These are phyloP conservation scores for Leptodactylus fuscus DNA, from an alignment of 2,113 vertebrate species.

Conservation along the genomic window DNA sequence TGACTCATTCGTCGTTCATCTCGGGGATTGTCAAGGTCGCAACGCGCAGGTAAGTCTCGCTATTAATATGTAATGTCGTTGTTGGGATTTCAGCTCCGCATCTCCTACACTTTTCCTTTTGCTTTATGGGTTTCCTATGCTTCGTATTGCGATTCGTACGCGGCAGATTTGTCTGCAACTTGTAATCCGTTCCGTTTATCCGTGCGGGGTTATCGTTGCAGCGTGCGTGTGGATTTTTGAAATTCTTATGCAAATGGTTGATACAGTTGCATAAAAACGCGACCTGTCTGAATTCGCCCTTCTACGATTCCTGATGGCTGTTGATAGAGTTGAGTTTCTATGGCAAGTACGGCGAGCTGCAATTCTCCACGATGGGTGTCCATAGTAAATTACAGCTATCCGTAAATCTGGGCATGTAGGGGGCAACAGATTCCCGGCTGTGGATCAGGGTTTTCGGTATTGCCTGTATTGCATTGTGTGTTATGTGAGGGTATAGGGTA, in stretches of 20 bases:
- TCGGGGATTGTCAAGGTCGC: slow-evolving; percentile 23
- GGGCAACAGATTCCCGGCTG: not conserved
- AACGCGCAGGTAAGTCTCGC: not conserved
- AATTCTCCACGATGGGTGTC: not conserved
- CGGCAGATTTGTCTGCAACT: too few relatives aligned
- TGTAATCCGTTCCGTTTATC: too few relatives aligned
- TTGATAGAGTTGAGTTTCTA: not conserved
- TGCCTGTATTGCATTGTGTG: not conserved
- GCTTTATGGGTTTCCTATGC: too few relatives aligned
- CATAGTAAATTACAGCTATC: not conserved
- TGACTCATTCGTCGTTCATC: not conserved
- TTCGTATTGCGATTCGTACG: too few relatives aligned
- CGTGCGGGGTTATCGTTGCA: not conserved
- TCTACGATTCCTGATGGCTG: too few relatives aligned
- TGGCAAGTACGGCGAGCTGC: not conserved
- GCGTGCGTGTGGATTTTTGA: too few relatives aligned
- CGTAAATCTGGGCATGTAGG: not conserved
- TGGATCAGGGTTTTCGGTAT: not conserved
- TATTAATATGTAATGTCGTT: slow-evolving; percentile 2
- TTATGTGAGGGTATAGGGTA: too few relatives aligned
- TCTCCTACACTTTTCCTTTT: too few relatives aligned
- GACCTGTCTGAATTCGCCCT: too few relatives aligned
- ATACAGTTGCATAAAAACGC: too few relatives aligned
- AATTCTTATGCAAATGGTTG: too few relatives aligned
- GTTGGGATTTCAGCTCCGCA: not conserved